Conservation (phyloP, 1,140 invertebrate genomes). For the Leptinotarsa undecemlineata region DNA sequence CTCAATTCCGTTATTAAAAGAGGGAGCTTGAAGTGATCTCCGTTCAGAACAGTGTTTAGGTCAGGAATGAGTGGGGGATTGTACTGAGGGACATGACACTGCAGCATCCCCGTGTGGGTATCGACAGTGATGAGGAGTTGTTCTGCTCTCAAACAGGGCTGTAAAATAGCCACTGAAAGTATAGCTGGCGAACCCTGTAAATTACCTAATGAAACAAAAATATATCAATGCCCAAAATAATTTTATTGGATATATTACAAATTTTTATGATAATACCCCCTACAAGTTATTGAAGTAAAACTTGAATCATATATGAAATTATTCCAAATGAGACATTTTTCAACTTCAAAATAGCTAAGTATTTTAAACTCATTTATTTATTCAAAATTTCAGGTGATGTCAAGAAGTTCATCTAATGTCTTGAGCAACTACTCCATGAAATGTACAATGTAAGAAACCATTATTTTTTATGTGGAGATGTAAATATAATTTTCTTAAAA, state of each 20-base stretch:
- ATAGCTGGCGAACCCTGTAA: conserved; percentile 86
- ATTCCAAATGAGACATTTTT: too few relatives aligned
- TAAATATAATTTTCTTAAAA: background rate
- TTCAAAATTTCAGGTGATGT: background rate
- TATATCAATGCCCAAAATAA: background rate
- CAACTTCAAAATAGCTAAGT: too few relatives aligned
- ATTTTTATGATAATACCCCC: too few relatives aligned
- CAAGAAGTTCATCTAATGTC: background rate
- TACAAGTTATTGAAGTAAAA: too few relatives aligned
- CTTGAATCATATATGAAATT: too few relatives aligned
- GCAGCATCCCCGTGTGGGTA: conserved; percentile 89
- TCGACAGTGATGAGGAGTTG: conserved; percentile 90
- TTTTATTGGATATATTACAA: too few relatives aligned
- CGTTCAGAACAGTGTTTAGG: conserved; percentile 79
- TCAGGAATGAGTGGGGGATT: conserved; percentile 80
- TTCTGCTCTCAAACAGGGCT: conserved; percentile 88
- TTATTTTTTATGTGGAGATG: background rate
- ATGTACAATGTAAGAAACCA: conserved; percentile 1
- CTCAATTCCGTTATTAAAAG: conserved; percentile 73
- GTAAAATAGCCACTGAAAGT: conserved; percentile 83
- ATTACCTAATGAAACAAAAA: conserved; percentile 58
- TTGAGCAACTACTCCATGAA: conserved; percentile 8
- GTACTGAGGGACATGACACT: conserved; percentile 90
- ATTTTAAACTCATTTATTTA: too few relatives aligned
- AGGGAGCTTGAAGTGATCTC: conserved; percentile 72